A percentile compares a stretch with the other conserved stretches of the same genome.
Conservation (phyloP, 1,140 invertebrate species). For the Kradibia gibbosae region DNA sequence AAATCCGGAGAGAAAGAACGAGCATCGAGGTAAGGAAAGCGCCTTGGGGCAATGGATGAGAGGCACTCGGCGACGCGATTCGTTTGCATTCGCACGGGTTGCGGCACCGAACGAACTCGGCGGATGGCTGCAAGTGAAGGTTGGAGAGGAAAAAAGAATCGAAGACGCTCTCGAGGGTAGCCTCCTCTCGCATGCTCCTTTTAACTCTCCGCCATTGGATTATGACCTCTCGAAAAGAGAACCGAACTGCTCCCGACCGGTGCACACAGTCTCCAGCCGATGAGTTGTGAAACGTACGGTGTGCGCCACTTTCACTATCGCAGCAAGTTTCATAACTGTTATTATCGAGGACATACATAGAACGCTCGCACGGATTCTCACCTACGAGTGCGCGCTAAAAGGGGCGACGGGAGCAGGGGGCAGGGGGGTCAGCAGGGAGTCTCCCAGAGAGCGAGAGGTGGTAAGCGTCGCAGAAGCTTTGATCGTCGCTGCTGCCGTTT, state of each 20-base stretch:
- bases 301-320: slow-evolving; percentile 69
- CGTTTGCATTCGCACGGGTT: background rate
- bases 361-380: background rate
- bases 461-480: background rate
- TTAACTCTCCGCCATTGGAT: slow-evolving; percentile 16
- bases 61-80: background rate
- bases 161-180: background rate
- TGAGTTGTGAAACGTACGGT: slow-evolving; percentile 64
- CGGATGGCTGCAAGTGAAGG: background rate
- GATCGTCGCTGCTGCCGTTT: background rate
- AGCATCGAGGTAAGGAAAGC: background rate
- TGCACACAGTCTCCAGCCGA: slow-evolving; percentile 53
- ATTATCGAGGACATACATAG: slow-evolving; percentile 65
- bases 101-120: background rate
- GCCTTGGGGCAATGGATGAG: background rate
- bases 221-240: slow-evolving; percentile 1
- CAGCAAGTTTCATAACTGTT: slow-evolving; percentile 68
- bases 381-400: background rate
- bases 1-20: background rate
- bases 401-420: background rate
- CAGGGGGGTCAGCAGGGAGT: background rate
- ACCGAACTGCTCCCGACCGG: slow-evolving; percentile 11
- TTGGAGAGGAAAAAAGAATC: background rate
- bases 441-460: no score
- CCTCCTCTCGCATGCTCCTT: slow-evolving; percentile 41